Percentiles rank a stretch among this genome's conserved stretches.
Evolutionary conservation across 2,888 invertebrate genomes (phyloP).

Genomic region (Stenolophus ochropezus): DNA sequence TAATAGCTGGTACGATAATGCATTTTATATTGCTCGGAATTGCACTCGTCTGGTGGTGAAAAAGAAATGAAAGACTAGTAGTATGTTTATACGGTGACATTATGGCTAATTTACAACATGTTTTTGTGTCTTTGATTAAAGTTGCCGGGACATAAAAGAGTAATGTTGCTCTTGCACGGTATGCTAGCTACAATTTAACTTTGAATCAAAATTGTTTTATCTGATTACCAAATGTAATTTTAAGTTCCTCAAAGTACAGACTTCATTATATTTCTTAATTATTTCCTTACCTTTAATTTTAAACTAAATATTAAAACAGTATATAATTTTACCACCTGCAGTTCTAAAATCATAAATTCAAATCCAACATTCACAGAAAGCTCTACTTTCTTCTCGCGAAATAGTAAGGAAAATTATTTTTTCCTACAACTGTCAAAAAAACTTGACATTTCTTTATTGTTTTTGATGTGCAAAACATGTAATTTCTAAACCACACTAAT

Average conservation of each 20-base stretch:
- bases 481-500: no score
- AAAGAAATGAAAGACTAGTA: conserved; percentile 11
- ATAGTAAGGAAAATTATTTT: no score
- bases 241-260: neutral
- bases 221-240: neutral
- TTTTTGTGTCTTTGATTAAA: conserved; percentile 17
- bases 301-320: no score
- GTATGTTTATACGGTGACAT: conserved; percentile 6
- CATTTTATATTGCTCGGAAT: conserved; percentile 58
- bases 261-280: neutral
- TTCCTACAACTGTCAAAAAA: no score
- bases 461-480: no score
- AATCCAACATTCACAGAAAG: no score
- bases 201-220: conserved; percentile 7
- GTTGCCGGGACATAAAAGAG: neutral
- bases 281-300: no score
- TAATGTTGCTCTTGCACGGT: neutral
- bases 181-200: neutral
- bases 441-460: no score
- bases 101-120: conserved; percentile 4
- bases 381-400: no score
- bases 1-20: conserved; percentile 35
- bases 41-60: conserved; percentile 7
- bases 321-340: no score
- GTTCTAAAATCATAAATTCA: no score